Evolutionary conservation across 1,140 invertebrate species (phyloP).

Genomic region (Melipona quadrifasciata): DNA sequence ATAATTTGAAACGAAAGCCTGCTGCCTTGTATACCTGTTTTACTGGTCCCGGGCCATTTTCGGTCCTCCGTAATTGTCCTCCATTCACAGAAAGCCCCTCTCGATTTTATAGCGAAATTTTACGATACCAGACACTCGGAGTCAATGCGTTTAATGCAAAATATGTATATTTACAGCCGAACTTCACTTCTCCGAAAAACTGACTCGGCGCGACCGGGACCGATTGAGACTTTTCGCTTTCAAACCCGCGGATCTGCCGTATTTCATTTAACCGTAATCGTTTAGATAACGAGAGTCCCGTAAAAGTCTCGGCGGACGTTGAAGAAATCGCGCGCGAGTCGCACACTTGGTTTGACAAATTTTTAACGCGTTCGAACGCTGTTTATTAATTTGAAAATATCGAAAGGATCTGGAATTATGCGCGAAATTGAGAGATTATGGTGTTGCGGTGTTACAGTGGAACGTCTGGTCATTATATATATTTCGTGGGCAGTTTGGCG

Average conservation of each 20-base stretch:
- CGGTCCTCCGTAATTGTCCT: conserved; percentile 43
- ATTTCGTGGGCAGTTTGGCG: too few relatives aligned
- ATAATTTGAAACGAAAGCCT: conserved; percentile 33
- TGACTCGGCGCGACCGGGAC: not conserved
- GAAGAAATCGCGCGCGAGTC: not conserved
- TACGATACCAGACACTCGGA: conserved; percentile 47
- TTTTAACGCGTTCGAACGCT: not conserved
- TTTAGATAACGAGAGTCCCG: not conserved
- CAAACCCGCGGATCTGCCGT: not conserved
- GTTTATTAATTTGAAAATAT: not conserved
- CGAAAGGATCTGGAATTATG: not conserved
- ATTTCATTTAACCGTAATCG: conserved; percentile 7
- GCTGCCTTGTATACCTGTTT: conserved; percentile 50
- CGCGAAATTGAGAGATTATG: too few relatives aligned
- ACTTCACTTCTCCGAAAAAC: conserved; percentile 27
- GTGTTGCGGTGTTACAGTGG: too few relatives aligned
- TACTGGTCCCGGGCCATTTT: conserved; percentile 35
- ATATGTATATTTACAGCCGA: conserved; percentile 57
- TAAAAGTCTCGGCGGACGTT: not conserved
- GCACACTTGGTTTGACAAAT: not conserved
- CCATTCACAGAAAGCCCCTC: conserved; percentile 53
- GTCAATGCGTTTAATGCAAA: conserved; percentile 51
- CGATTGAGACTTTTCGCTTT: conserved; percentile 26
- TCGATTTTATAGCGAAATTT: conserved; percentile 53
- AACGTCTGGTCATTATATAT: too few relatives aligned